A percentile compares a stretch with the other conserved stretches of the same genome.
Evolutionary conservation across 2,797 vertebrate genomes (phyloP).

Genomic region (Danio albolineatus): DNA sequence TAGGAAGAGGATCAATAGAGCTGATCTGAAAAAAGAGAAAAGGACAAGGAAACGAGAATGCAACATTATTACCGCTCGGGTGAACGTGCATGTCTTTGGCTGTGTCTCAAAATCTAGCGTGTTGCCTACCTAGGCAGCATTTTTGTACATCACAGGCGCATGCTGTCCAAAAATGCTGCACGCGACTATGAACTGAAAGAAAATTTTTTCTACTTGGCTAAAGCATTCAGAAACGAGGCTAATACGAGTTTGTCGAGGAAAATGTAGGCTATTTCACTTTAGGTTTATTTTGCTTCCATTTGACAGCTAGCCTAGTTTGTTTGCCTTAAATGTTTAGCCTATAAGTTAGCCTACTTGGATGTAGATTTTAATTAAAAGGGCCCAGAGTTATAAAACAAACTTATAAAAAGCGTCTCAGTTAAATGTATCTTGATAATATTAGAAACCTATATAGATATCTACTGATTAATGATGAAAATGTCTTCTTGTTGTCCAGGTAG

Average conservation of each 20-base stretch:
- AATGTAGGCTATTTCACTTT: too few relatives aligned
- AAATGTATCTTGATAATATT: background rate
- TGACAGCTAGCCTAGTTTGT: too few relatives aligned
- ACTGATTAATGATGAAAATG: background rate
- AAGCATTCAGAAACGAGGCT: too few relatives aligned
- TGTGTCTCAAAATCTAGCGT: background rate
- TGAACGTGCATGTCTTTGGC: slow-evolving; percentile 36
- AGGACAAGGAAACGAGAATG: slow-evolving; percentile 31
- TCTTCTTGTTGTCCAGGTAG: background rate
- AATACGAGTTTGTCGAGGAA: too few relatives aligned
- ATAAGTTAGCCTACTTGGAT: too few relatives aligned
- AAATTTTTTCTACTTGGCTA: background rate
- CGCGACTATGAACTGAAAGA: background rate
- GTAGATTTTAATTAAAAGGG: too few relatives aligned
- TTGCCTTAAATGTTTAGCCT: too few relatives aligned
- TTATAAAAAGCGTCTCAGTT: background rate
- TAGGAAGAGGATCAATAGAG: slow-evolving; percentile 14
- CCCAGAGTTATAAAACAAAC: too few relatives aligned
- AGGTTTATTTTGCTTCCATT: too few relatives aligned
- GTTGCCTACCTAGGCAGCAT: slow-evolving; percentile 13
- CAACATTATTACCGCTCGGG: slow-evolving; percentile 28
- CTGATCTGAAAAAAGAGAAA: slow-evolving; percentile 1
- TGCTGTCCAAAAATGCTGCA: background rate
- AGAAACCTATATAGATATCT: background rate
- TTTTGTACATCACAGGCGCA: background rate